Percentiles rank a stretch among this genome's conserved stretches.
Conservation (phyloP, 2,888 invertebrate species). For the Pherbina coryleti region DNA sequence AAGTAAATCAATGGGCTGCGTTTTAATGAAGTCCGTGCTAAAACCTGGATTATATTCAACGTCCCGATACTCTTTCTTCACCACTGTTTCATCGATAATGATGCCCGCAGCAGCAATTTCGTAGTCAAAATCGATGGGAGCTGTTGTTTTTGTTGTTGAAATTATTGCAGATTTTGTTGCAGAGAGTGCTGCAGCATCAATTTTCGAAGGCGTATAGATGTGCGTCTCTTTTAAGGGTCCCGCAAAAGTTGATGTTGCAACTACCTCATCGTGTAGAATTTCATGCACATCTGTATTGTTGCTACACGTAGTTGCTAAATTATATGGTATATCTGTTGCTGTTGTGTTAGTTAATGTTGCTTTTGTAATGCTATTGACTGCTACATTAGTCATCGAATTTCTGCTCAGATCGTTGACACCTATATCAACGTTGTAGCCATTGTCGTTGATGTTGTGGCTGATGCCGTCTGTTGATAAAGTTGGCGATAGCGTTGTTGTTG, state of each 20-base stretch:
- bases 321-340: neutral
- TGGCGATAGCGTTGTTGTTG: constrained; percentile 60
- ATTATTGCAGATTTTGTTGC: constrained; percentile 33
- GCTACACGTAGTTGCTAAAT: neutral
- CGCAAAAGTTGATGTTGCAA: constrained; percentile 58
- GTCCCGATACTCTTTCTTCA: constrained; percentile 69
- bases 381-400: neutral
- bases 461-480: constrained; percentile 59
- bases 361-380: neutral
- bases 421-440: constrained; percentile 56
- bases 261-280: constrained; percentile 47
- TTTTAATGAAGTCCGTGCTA: constrained; percentile 38
- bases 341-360: neutral
- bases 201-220: constrained; percentile 68
- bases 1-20: neutral
- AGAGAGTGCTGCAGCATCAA: constrained; percentile 46
- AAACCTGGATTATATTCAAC: constrained; percentile 68
- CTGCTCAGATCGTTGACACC: constrained; percentile 28
- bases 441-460: constrained; percentile 47
- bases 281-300: constrained; percentile 37
- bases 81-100: constrained; percentile 68
- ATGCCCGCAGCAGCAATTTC: constrained; percentile 69
- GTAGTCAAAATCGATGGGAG: constrained; percentile 67
- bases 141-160: constrained; percentile 42
- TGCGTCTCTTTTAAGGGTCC: constrained; percentile 69